Percentiles rank a stretch among this genome's conserved stretches.
These are phyloP conservation scores for Monochamus saltuarius DNA, from an alignment of 1,140 invertebrate genomes.

Conservation along the genomic window DNA sequence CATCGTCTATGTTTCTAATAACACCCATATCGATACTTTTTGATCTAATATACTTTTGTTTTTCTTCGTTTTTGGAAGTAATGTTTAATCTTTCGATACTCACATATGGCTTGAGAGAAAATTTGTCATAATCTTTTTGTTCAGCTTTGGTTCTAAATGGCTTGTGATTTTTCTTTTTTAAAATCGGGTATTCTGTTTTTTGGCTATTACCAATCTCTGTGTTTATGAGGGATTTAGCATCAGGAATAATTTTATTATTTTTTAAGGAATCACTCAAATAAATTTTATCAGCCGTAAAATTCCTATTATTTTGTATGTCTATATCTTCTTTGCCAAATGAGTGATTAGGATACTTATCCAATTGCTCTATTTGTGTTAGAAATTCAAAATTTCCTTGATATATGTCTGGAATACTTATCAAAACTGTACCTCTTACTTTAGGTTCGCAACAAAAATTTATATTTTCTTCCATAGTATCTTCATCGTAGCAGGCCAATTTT, in stretches of 20 bases:
- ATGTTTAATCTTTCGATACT: slow-evolving; percentile 10
- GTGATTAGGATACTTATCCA: no score
- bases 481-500: not conserved
- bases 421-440: not conserved
- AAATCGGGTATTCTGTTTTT: not conserved
- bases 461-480: slow-evolving; percentile 4
- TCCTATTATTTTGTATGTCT: not conserved
- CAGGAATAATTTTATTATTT: not conserved
- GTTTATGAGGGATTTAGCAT: not conserved
- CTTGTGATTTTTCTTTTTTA: not conserved
- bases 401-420: no score
- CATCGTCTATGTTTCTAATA: not conserved
- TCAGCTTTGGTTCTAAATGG: slow-evolving; percentile 3
- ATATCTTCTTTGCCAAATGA: not conserved
- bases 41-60: not conserved
- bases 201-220: not conserved
- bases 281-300: not conserved
- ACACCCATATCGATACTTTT: not conserved
- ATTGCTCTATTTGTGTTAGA: no score
- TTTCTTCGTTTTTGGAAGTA: not conserved
- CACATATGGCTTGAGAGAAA: not conserved
- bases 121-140: not conserved
- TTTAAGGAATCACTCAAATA: not conserved
- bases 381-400: no score
- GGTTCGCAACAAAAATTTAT: not conserved